Percentiles rank a stretch among this genome's conserved stretches.
phyloP scores from a whole-genome alignment of 2,113 vertebrate genomes.

The Rhinolophus sinicus region DNA sequence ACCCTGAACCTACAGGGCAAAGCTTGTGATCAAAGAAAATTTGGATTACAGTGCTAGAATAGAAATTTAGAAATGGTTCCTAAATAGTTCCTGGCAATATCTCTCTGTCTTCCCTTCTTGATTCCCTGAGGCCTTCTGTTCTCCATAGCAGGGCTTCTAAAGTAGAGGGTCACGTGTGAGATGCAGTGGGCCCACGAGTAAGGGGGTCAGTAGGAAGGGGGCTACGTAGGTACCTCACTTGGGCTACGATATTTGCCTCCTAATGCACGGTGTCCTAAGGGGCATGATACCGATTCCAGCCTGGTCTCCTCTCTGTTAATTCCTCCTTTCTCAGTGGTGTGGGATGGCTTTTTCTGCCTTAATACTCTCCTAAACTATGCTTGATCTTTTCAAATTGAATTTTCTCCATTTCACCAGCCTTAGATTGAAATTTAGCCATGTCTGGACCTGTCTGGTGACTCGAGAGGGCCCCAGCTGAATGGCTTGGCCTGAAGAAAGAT shows the following conservation, averaged over 20 bases:
- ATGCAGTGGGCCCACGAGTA: not conserved
- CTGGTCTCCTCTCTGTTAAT: not conserved
- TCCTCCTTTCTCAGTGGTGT: not conserved
- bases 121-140: not conserved
- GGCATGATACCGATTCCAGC: not conserved
- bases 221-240: not conserved
- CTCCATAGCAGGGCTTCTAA: not conserved
- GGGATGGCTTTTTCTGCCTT: not conserved
- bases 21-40: not conserved
- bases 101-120: not conserved
- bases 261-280: not conserved
- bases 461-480: not conserved
- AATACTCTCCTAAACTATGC: not conserved
- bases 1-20: not conserved
- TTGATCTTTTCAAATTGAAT: not conserved
- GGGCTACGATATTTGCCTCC: not conserved
- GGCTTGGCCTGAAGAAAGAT: not conserved
- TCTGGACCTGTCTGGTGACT: not conserved
- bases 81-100: not conserved
- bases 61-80: conserved; percentile 1
- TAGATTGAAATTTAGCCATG: not conserved
- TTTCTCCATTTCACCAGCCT: not conserved
- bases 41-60: not conserved
- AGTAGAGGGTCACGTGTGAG: not conserved
- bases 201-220: too few species aligned